Evolutionary conservation across 92 coral and sea anemone species (phyloP).

Genomic region (Micromussa lordhowensis): DNA sequence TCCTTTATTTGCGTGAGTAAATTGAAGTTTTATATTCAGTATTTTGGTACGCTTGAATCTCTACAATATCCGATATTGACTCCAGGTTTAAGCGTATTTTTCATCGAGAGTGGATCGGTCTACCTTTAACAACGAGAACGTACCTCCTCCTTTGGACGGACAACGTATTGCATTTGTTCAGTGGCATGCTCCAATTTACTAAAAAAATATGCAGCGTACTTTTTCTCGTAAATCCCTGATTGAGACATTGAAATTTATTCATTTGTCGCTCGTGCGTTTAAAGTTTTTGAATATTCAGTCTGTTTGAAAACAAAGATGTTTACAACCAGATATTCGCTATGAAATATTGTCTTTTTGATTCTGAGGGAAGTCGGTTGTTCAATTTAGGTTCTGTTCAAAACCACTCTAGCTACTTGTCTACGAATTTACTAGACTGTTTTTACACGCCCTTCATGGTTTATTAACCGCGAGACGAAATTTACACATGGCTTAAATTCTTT

Average conservation of each 20-base stretch:
- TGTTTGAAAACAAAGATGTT: not conserved
- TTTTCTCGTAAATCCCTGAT: not conserved
- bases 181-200: not conserved
- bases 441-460: not conserved
- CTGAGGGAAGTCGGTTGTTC: not conserved
- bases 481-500: not conserved
- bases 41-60: not conserved
- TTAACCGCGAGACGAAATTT: not conserved
- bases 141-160: not conserved
- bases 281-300: not conserved
- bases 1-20: not conserved
- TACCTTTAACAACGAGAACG: not conserved
- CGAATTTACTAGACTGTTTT: not conserved
- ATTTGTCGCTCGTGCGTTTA: not conserved
- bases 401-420: not conserved
- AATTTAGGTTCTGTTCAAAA: not conserved
- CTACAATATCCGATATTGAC: not conserved
- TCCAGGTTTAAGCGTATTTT: not conserved
- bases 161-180: not conserved
- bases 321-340: not conserved
- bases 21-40: not conserved
- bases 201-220: not conserved
- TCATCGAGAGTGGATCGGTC: not conserved
- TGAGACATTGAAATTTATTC: not conserved
- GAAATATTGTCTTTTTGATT: not conserved